Percentiles rank a stretch among this genome's conserved stretches.
phyloP scores from a whole-genome alignment of 64 coral and sea anemone genomes.

The Pachyseris speciosa region DNA sequence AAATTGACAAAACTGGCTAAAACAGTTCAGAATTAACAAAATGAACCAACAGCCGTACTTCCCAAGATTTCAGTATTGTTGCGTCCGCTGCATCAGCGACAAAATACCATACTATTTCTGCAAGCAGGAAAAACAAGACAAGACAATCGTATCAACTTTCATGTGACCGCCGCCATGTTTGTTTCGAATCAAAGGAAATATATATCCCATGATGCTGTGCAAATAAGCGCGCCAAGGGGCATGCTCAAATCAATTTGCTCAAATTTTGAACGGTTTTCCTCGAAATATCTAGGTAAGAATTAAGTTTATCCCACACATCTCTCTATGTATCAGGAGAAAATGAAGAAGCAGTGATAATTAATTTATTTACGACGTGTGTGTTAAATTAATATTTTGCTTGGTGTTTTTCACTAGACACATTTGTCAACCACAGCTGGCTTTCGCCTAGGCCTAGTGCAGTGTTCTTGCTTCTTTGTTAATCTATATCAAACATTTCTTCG shows the following conservation, averaged over 20 bases:
- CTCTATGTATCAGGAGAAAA: background rate
- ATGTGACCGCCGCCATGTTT: slow-evolving; percentile 61
- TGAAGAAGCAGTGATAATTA: background rate
- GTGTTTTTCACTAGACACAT: background rate
- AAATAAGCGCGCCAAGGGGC: slow-evolving; percentile 13
- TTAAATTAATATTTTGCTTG: background rate
- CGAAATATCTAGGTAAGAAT: background rate
- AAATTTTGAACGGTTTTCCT: background rate
- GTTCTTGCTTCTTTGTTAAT: no score
- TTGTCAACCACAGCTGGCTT: no score
- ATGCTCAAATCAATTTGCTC: slow-evolving; percentile 35
- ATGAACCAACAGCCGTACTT: background rate
- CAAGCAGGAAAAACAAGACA: background rate
- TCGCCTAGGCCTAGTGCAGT: no score
- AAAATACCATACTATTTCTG: background rate
- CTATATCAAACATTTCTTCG: no score
- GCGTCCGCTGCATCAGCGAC: background rate
- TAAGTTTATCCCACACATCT: background rate
- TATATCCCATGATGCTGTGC: slow-evolving; percentile 36
- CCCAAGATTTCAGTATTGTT: background rate
- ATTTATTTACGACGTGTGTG: background rate
- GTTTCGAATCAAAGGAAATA: background rate
- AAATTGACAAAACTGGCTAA: background rate
- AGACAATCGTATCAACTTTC: background rate
- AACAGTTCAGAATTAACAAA: slow-evolving; percentile 1